Evolutionary conservation across 2,888 invertebrate genomes (phyloP).

Genomic region (Lepidochrysops patricia): DNA sequence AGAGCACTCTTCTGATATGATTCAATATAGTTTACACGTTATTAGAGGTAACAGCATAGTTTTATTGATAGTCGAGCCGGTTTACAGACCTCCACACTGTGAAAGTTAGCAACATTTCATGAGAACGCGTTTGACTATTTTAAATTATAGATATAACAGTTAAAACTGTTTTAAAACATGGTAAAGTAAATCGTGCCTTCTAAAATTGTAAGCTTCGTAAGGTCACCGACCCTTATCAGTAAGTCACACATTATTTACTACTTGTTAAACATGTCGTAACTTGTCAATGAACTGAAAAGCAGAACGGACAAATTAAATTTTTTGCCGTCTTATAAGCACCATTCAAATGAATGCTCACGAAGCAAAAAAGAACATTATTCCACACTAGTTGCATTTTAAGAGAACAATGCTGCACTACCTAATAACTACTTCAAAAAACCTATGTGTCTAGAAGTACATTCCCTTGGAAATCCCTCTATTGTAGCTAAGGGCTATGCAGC

Average conservation of each 20-base stretch:
- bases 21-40: slow-evolving; percentile 3
- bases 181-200: neutral
- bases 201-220: neutral
- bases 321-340: neutral
- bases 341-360: neutral
- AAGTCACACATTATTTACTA: neutral
- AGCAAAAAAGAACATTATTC: slow-evolving; percentile 3
- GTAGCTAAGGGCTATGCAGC: slow-evolving; percentile 41
- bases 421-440: slow-evolving; percentile 29
- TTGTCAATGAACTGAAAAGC: slow-evolving; percentile 9
- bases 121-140: neutral
- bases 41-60: neutral
- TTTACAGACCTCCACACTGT: neutral
- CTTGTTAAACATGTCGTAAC: slow-evolving; percentile 14
- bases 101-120: neutral
- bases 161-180: neutral
- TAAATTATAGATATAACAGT: neutral
- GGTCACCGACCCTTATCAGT: neutral
- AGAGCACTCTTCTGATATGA: neutral
- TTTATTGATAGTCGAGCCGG: neutral
- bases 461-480: slow-evolving; percentile 48
- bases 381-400: slow-evolving; percentile 11
- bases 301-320: neutral
- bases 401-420: slow-evolving; percentile 16
- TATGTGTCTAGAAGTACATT: slow-evolving; percentile 37